Base-by-base conservation (phyloP, 2,797 vertebrate genomes). In the Taenioides sp. region DNA sequence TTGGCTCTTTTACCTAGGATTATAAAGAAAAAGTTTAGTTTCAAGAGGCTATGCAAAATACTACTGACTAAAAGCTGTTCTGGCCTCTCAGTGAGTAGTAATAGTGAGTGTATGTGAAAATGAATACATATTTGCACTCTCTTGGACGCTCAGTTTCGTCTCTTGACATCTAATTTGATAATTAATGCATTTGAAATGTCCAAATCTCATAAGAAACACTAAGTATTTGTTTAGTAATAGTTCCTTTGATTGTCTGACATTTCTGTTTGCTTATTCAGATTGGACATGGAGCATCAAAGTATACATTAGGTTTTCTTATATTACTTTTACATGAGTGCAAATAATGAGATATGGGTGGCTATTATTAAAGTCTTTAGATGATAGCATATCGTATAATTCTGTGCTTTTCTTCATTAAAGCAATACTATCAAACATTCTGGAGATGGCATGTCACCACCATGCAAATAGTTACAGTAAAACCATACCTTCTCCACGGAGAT, bases 21-120 rank as follows among this genome's bases (percentile, higher is more conserved):
- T 90, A 80, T 67, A 68, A 89, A 84, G 74, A 62, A 90, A 89
- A 86, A 77, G 83, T 83, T 81, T 81, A 78, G 64, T 76, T 89
- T 77, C 78, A 82, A 86, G 73, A 69, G 54, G 80, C 68, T 43
- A 47, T 47, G 71, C 54, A 82, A 82, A 84, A 82, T 80, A 81
- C 84, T 84, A 90, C 78, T 78, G 77, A 75, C 58, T 71, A 70
- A 69, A 76, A 66, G 54, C 4, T 59, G 43, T 65, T 59, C 10
- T 66, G 17, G 12, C n/a, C 22, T 25, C 20, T 37, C 23, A 67
- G 67, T 64, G 34, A 10, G 34, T 10, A 10, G 34, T 37, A 34
- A 65, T 37, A 4, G 69, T 37, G 70, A 50, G 73, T 27, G 14
- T 72, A 11, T 34, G 27, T 81, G 49, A 47, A 62, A 73, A 73